phyloP scores from a whole-genome alignment of 2,113 vertebrate genomes.

The Australoheros scitulus region DNA sequence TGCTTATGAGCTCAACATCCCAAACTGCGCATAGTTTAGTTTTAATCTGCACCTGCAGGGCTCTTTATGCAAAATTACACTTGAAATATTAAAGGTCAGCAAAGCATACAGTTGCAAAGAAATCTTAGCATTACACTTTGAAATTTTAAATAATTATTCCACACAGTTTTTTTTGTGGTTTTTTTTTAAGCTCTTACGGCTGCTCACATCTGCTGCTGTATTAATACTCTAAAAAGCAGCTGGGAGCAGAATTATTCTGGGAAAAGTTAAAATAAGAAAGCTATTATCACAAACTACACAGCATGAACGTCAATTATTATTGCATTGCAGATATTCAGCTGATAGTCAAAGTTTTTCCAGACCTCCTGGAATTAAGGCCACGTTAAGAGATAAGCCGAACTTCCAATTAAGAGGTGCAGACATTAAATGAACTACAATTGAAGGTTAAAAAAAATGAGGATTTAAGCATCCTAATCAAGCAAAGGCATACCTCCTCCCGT shows the following conservation, averaged over 20 bases:
- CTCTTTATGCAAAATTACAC: conserved; percentile 5
- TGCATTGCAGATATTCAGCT: not conserved
- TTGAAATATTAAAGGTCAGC: conserved; percentile 30
- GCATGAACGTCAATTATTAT: not conserved
- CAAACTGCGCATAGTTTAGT: not conserved
- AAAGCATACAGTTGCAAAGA: conserved; percentile 16
- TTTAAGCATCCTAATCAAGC: conserved; percentile 46
- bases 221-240: conserved; percentile 10
- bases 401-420: conserved; percentile 8
- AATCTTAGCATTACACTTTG: conserved; percentile 1
- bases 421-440: conserved; percentile 10
- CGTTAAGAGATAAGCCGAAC: conserved; percentile 17
- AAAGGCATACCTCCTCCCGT: conserved; percentile 28
- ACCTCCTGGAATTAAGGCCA: not conserved
- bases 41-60: conserved; percentile 30
- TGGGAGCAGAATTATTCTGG: not conserved
- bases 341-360: conserved; percentile 6
- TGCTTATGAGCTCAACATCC: conserved; percentile 9
- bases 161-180: conserved; percentile 20
- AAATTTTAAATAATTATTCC: conserved; percentile 30
- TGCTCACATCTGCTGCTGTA: conserved; percentile 15
- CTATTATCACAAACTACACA: not conserved
- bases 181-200: not conserved
- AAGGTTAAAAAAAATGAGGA: conserved; percentile 46
- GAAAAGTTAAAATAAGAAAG: conserved; percentile 12